phyloP scores from a whole-genome alignment of 2,113 vertebrate species.

The Ciconia stormi region DNA sequence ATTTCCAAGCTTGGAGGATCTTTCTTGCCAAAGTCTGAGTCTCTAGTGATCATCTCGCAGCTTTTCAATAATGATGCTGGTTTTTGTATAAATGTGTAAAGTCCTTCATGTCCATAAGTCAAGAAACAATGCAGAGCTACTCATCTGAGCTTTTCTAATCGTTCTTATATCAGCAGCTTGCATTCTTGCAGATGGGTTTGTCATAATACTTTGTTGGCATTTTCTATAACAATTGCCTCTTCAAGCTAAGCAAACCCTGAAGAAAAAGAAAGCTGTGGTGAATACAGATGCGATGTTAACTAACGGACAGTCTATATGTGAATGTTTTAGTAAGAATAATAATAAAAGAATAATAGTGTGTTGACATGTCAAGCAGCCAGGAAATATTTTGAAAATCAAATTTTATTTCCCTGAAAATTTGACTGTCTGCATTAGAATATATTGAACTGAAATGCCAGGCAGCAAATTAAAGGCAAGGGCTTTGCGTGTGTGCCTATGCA shows the following conservation, averaged over 20 bases:
- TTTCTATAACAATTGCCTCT: constrained; percentile 64
- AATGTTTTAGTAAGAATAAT: not conserved
- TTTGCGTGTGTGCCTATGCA: not conserved
- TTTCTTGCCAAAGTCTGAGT: constrained; percentile 9
- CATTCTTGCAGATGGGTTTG: constrained; percentile 59
- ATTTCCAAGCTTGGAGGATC: not conserved
- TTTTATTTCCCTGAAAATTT: constrained; percentile 12
- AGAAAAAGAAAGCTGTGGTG: constrained; percentile 41
- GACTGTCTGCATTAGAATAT: not conserved
- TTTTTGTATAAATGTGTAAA: not conserved
- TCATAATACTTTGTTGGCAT: constrained; percentile 46
- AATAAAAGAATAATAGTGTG: not conserved
- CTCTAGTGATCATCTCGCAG: constrained; percentile 10
- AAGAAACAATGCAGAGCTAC: constrained; percentile 21
- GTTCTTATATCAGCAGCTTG: constrained; percentile 32
- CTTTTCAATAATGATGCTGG: not conserved
- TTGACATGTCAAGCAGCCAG: not conserved
- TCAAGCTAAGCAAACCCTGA: constrained; percentile 56
- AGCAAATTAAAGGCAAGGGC: not conserved
- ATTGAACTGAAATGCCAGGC: not conserved
- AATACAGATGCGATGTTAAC: constrained; percentile 55
- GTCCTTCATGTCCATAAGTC: not conserved
- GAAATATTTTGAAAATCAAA: not conserved
- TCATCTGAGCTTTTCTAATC: constrained; percentile 49
- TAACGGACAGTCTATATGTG: constrained; percentile 20